These are phyloP conservation scores for Melitaea athalia DNA, from an alignment of 2,888 invertebrate genomes.

Conservation along the genomic window DNA sequence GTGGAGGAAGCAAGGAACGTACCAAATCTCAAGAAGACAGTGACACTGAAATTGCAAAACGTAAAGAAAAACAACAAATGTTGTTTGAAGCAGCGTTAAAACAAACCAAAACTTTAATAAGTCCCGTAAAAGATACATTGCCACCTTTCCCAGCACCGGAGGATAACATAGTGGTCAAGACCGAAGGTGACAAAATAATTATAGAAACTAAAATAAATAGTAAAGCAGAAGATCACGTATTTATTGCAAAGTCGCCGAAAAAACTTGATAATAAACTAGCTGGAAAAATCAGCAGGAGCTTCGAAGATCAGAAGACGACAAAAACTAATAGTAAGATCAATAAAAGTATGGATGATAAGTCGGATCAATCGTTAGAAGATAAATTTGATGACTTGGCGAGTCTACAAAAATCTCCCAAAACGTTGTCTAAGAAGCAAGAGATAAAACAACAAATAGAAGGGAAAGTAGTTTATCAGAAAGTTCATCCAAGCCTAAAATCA, in stretches of 20 bases:
- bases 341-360: conserved; percentile 84
- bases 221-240: conserved; percentile 88
- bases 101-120: conserved; percentile 87
- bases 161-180: conserved; percentile 87
- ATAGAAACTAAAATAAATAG: conserved; percentile 88
- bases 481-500: conserved; percentile 79
- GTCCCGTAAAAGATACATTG: conserved; percentile 87
- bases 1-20: conserved; percentile 83
- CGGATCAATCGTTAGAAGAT: conserved; percentile 83
- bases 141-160: conserved; percentile 88
- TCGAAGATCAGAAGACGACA: conserved; percentile 82
- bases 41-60: conserved; percentile 86
- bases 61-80: conserved; percentile 89
- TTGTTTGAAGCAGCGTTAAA: conserved; percentile 89
- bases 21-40: conserved; percentile 88
- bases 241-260: conserved; percentile 88
- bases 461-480: conserved; percentile 84
- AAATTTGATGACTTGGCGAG: conserved; percentile 82
- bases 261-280: conserved; percentile 84
- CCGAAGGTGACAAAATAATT: conserved; percentile 86
- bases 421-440: conserved; percentile 82
- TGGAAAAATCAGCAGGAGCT: conserved; percentile 83
- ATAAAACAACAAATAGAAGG: conserved; percentile 85
- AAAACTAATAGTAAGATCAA: conserved; percentile 82
- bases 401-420: conserved; percentile 82